Base-by-base conservation (phyloP, 2,888 invertebrate genomes). In the Agrenia bidenticulata region DNA sequence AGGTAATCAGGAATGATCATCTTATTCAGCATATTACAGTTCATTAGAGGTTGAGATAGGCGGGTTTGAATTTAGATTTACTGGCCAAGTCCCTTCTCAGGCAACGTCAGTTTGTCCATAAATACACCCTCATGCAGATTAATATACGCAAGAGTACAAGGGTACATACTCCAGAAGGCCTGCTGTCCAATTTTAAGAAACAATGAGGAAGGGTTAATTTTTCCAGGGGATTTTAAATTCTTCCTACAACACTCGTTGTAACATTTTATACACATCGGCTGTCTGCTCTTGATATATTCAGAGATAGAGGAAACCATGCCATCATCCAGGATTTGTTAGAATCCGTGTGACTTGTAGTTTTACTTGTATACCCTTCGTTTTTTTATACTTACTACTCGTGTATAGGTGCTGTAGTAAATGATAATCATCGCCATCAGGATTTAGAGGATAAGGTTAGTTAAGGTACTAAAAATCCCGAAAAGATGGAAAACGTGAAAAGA, bases 21-120 rank as follows among this genome's bases (percentile, higher is more conserved):
- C 73, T 67, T 69, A 73, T 73, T 73, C 70, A 70, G 73, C 68
- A 73, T 73, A 73, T 73, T 73, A 73, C 69, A 70, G 70, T 73
- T 73, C 73, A 73, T 73, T 73, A 73, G 70, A 66, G 60, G 65
- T 26, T 56, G 51, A 64, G 58, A 65, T 62, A 68, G 68, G 68
- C 68, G 68, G 61, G 58, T 56, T 60, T 61, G 32, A 24, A 37
- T 24, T 26, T 57, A 68, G 68, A 68, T 68, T 68, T 68, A 68
- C 64, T 68, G 59, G 57, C 68, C 57, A 51, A 26, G 19, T 45
- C 45, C 45, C 45, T 45, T 45, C 45, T 19, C 5, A 19, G 45
- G 45, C 19, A 4, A 17, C 5, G 32, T 5, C 45, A 19, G 5
- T 45, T 45, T 45, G 45, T 19, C 45, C 45, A 17, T 45, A 15